Conservation (phyloP, 2,113 vertebrate genomes). For the Tragelaphus buxtoni region DNA sequence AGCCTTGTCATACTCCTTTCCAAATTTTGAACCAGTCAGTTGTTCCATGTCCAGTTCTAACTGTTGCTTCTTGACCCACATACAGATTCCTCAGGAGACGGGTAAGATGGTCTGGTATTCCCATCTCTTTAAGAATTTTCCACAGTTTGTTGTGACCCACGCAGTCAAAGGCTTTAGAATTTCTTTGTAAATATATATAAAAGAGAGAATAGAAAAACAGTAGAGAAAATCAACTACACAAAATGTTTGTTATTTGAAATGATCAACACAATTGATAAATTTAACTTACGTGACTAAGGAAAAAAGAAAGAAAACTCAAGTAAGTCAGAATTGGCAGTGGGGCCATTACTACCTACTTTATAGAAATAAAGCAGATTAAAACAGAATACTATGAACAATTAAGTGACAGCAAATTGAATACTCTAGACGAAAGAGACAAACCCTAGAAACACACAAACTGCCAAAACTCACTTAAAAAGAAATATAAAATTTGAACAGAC, state of each 20-base stretch:
- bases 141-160: neutral
- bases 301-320: neutral
- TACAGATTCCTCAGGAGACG: neutral
- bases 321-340: neutral
- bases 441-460: neutral
- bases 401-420: neutral
- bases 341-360: neutral
- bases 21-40: neutral
- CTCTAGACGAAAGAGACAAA: neutral
- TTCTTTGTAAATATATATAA: neutral
- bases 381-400: neutral
- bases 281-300: neutral
- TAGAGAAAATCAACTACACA: neutral
- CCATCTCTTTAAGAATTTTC: neutral
- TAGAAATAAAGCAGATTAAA: neutral
- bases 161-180: neutral
- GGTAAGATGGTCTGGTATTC: neutral
- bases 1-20: neutral
- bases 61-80: neutral
- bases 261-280: neutral
- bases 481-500: neutral
- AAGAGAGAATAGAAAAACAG: neutral
- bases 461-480: neutral
- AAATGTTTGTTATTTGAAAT: neutral
- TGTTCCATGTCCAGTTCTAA: neutral